Evolutionary conservation across 2,113 vertebrate species (phyloP).

Genomic region (Acinonyx jubatus): DNA sequence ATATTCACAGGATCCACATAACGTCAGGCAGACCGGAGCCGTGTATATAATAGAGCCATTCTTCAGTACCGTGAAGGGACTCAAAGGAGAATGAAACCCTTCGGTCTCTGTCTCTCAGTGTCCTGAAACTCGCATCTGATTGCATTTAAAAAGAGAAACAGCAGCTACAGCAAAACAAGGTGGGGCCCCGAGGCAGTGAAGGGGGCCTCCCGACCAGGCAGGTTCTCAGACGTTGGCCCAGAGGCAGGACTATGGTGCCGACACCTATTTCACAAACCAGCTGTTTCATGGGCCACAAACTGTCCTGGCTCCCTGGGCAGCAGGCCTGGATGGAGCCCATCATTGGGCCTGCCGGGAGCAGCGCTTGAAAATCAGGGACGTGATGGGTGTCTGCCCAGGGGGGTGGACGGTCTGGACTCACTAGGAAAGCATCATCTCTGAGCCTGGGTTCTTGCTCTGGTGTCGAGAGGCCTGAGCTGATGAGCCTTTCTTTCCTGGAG

Average conservation of each 20-base stretch:
- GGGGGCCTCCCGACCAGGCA: neutral
- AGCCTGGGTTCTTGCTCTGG: neutral
- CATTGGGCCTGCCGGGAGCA: neutral
- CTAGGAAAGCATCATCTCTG: neutral
- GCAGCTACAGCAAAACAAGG: neutral
- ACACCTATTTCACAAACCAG: neutral
- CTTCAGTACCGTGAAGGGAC: too few species aligned
- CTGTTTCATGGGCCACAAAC: rapidly evolving
- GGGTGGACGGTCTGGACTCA: rapidly evolving
- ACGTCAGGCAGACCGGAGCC: rapidly evolving
- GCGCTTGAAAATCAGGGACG: neutral
- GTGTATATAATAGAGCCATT: rapidly evolving
- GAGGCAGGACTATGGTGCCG: rapidly evolving
- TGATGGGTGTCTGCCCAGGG: rapidly evolving
- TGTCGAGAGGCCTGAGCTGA: neutral
- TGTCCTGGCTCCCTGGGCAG: neutral
- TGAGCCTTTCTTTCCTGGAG: neutral
- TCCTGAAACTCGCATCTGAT: neutral
- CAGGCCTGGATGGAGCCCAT: neutral
- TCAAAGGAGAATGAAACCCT: neutral
- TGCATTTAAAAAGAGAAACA: neutral
- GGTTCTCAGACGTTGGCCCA: neutral
- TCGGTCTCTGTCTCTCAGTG: neutral
- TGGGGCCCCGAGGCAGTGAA: neutral
- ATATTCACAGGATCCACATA: rapidly evolving